phyloP scores from a whole-genome alignment of 1,140 invertebrate genomes.

The Ceratosolen solmsi region DNA sequence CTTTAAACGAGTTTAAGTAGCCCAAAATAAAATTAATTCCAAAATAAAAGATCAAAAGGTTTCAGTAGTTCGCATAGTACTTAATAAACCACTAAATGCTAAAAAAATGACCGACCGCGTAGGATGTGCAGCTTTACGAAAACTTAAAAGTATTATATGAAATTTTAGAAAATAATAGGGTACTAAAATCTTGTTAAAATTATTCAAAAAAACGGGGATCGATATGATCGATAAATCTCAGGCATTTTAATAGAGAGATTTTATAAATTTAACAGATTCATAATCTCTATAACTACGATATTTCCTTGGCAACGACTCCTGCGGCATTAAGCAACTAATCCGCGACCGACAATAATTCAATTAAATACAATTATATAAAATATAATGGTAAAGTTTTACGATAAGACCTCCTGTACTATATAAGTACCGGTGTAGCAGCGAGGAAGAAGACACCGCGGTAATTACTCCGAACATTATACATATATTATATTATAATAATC shows the following conservation, averaged over 20 bases:
- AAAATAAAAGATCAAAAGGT: background rate
- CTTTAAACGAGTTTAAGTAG: background rate
- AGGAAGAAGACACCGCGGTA: background rate
- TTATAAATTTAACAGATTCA: background rate
- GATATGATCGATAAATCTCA: background rate
- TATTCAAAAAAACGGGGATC: background rate
- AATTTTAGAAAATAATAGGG: background rate
- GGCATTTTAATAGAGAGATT: background rate
- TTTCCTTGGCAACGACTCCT: background rate
- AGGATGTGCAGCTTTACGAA: background rate
- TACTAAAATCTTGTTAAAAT: background rate
- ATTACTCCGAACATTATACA: background rate
- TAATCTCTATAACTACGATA: background rate
- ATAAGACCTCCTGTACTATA: background rate
- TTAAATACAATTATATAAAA: conserved; percentile 16
- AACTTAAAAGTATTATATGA: background rate
- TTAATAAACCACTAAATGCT: too few relatives aligned
- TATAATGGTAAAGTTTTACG: background rate
- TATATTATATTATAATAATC: conserved; percentile 6
- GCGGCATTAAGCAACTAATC: background rate
- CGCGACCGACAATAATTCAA: background rate
- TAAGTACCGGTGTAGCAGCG: background rate
- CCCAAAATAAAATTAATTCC: too few relatives aligned
- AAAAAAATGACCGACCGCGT: too few relatives aligned
- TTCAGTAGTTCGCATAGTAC: too few relatives aligned